phyloP scores from a whole-genome alignment of 2,113 vertebrate genomes.

The Orcinus orca region DNA sequence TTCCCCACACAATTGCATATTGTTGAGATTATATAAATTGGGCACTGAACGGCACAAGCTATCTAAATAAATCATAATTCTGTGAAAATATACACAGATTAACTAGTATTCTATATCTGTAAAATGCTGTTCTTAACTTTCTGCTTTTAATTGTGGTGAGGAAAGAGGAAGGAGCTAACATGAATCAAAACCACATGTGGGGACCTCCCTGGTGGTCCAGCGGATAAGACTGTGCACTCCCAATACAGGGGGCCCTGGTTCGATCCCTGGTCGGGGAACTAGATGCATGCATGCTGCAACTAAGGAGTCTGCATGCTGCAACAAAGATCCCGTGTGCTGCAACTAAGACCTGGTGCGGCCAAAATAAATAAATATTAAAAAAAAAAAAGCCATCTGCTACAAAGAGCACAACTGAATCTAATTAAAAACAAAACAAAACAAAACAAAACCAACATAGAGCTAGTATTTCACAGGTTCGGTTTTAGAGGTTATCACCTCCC shows the following conservation, averaged over 20 bases:
- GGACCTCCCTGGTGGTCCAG: no score
- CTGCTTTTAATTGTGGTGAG: neutral
- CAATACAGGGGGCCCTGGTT: no score
- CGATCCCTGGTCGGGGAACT: no score
- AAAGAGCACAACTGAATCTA: no score
- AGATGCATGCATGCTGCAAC: no score
- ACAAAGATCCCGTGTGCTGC: no score
- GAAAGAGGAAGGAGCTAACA: neutral
- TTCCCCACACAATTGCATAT: neutral
- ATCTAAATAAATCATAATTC: slow-evolving; percentile 18
- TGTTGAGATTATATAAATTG: slow-evolving; percentile 2
- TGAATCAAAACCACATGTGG: neutral
- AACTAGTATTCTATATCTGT: neutral
- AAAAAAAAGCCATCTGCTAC: no score
- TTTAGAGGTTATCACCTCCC: neutral
- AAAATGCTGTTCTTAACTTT: slow-evolving; percentile 34
- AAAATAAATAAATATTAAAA: no score
- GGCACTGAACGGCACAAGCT: neutral
- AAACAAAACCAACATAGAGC: neutral
- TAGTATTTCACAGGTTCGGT: neutral
- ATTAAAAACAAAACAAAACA: no score
- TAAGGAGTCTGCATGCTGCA: no score
- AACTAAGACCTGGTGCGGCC: no score
- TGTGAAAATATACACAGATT: slow-evolving; percentile 27
- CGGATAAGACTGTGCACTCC: no score